Evolutionary conservation across 2,113 vertebrate species (phyloP).

Genomic region (Cyanoliseus patagonus): DNA sequence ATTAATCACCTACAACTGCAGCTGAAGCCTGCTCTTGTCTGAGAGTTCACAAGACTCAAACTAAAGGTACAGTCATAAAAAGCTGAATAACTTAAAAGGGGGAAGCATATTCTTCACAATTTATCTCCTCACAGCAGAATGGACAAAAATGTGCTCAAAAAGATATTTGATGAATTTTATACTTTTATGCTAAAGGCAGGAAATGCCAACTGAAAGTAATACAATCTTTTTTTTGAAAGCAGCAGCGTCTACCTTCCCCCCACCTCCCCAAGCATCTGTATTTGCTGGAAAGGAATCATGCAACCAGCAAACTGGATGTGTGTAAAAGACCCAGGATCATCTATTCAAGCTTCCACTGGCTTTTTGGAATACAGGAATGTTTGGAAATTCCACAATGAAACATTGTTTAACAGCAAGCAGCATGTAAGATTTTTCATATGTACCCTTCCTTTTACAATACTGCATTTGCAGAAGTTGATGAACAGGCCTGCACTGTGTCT

Average conservation of each 20-base stretch:
- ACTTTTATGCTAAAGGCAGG: background rate
- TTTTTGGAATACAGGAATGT: background rate
- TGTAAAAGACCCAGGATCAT: background rate
- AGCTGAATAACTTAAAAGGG: background rate
- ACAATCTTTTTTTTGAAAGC: background rate
- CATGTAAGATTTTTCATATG: background rate
- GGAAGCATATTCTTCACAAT: background rate
- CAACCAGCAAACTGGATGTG: background rate
- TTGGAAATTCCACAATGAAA: background rate
- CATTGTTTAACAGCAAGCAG: background rate
- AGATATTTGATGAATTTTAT: background rate
- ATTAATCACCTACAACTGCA: background rate
- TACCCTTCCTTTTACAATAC: background rate
- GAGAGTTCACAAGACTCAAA: background rate
- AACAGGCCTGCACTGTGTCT: background rate
- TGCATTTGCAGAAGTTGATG: background rate
- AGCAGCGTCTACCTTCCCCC: background rate
- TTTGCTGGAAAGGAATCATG: background rate
- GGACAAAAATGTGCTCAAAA: background rate
- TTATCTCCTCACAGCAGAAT: background rate
- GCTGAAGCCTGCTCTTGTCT: background rate
- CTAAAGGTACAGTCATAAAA: background rate
- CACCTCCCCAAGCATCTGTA: background rate
- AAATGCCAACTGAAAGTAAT: background rate
- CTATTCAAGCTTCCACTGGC: background rate